phyloP scores from a whole-genome alignment of 2,113 vertebrate species.

The Zosterops pallidus region DNA sequence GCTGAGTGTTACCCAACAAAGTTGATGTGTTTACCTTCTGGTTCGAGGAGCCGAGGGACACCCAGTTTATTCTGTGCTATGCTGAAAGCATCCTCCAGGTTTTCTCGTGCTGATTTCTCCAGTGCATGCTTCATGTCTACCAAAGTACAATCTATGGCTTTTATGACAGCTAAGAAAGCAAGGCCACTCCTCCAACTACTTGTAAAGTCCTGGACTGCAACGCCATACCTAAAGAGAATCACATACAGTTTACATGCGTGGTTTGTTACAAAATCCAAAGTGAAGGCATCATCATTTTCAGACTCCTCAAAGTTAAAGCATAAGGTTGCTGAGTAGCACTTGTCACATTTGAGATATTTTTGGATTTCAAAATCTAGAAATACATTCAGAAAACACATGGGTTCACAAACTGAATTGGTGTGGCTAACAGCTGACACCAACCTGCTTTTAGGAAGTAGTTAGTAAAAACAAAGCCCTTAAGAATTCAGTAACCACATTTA shows the following conservation, averaged over 20 bases:
- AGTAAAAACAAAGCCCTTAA: conserved; percentile 30
- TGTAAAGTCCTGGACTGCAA: conserved; percentile 92
- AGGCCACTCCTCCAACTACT: conserved; percentile 94
- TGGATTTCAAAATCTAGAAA: background rate
- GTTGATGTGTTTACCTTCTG: conserved; percentile 80
- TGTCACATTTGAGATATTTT: background rate
- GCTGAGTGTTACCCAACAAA: background rate
- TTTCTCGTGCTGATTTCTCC: conserved; percentile 83
- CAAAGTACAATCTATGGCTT: conserved; percentile 90
- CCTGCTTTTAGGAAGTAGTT: conserved; percentile 24
- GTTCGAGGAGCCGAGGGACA: conserved; percentile 91
- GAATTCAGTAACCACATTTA: conserved; percentile 31
- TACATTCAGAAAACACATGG: background rate
- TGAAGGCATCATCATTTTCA: background rate
- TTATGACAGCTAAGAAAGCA: conserved; percentile 93
- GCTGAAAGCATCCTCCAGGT: conserved; percentile 91
- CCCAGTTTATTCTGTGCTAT: conserved; percentile 86
- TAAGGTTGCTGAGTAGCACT: background rate
- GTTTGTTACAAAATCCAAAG: background rate
- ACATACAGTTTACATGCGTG: background rate
- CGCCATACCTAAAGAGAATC: conserved; percentile 81
- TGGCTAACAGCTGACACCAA: conserved; percentile 10
- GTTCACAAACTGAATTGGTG: background rate
- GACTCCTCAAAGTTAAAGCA: background rate
- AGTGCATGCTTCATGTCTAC: conserved; percentile 91